A percentile compares a stretch with the other conserved stretches of the same genome.
These are phyloP conservation scores for Thereva unica DNA, from an alignment of 2,888 invertebrate species.

Conservation along the genomic window DNA sequence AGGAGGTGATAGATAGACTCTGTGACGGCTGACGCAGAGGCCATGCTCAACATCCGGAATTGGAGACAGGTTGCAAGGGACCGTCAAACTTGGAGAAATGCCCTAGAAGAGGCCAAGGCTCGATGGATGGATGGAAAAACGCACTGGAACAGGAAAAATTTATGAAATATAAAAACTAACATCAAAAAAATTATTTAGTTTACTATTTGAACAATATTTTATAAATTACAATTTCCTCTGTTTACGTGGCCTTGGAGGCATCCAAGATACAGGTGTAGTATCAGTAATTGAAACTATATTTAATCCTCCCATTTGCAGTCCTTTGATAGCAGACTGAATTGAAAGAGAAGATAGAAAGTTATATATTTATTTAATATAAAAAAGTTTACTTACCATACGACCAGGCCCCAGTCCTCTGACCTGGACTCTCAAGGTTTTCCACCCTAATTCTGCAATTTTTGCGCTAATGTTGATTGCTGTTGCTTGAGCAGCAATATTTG, in stretches of 20 bases:
- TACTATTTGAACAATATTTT: no score
- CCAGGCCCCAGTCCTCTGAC: slow-evolving; percentile 88
- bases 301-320: slow-evolving; percentile 88
- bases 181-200: no score
- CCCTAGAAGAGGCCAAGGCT: no score
- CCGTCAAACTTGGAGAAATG: no score
- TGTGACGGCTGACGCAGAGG: no score
- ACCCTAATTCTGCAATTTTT: slow-evolving; percentile 71
- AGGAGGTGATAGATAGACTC: no score
- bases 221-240: slow-evolving; percentile 75
- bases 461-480: slow-evolving; percentile 80
- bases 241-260: slow-evolving; percentile 82
- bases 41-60: no score
- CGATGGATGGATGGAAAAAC: no score
- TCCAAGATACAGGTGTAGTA: slow-evolving; percentile 80
- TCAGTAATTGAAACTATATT: slow-evolving; percentile 94
- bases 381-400: slow-evolving; percentile 71
- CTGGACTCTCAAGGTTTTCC: slow-evolving; percentile 74
- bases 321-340: slow-evolving; percentile 85
- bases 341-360: no score
- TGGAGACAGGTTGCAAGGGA: no score
- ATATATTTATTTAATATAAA: background rate
- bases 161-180: no score
- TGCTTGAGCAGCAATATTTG: slow-evolving; percentile 95
- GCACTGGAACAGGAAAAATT: no score